Evolutionary conservation across 2,113 vertebrate genomes (phyloP).

Genomic region (Enhydra lutris): DNA sequence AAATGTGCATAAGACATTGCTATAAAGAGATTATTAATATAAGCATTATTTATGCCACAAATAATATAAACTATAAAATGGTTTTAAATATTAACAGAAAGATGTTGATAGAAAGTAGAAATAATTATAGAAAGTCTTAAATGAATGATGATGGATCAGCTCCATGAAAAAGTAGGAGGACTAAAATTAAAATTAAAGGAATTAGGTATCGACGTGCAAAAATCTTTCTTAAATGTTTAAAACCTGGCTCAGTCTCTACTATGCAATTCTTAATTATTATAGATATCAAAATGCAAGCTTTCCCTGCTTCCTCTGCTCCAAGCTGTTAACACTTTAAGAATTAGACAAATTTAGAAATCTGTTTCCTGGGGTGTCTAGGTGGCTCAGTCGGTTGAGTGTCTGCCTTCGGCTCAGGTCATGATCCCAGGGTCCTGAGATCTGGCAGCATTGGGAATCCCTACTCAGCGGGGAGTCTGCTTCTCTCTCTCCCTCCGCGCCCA

Average conservation of each 20-base stretch:
- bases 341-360: not conserved
- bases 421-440: not conserved
- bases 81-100: not conserved
- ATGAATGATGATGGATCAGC: not conserved
- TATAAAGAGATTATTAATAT: not conserved
- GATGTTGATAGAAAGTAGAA: not conserved
- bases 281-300: not conserved
- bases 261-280: rapidly evolving
- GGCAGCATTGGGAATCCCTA: not conserved
- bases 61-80: not conserved
- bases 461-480: not conserved
- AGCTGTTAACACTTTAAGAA: not conserved
- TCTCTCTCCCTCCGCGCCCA: not conserved
- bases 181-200: not conserved
- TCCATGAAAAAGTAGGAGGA: not conserved
- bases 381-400: not conserved
- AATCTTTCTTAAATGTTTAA: not conserved
- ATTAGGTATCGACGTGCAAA: not conserved
- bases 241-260: not conserved
- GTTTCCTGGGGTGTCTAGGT: not conserved
- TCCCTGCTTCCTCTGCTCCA: not conserved
- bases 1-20: not conserved
- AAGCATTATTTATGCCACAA: not conserved
- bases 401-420: not conserved
- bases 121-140: not conserved